Base-by-base conservation (phyloP, 2,113 vertebrate species). In the Theristicus caerulescens region DNA sequence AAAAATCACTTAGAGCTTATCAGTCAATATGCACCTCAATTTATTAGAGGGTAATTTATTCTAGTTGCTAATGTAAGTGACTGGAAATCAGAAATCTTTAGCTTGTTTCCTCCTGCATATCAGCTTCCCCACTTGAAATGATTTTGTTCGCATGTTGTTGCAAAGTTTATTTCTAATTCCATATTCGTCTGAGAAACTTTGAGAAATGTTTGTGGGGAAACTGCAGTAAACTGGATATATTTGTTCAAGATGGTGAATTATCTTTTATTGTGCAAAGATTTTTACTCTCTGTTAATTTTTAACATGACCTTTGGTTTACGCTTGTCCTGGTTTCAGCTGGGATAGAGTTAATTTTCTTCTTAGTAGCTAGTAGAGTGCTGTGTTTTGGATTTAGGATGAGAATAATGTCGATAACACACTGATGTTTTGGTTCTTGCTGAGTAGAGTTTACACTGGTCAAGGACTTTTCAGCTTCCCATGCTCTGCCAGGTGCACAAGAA, bases 41-140 rank as follows among this genome's bases (percentile, higher is more conserved):
- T 92, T 93, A 47, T 86, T 49, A 86, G 19, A 82, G n/a, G 19
- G 38, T 69, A 80, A 78, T 94, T 90, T 74, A 80, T 94, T 94
- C 10, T 2, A 94, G 46, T 52, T 77, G 74, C 34, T 87, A 49
- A 71, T 9, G 1, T 31, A 87, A 91, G 64, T n/a, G 46, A 84
- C 27, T 74, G 59, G 36, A 73, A 86, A 95, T 80, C 36, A 86
- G 65, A 84, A 92, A 82, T 83, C 90, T 93, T 90, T 11, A 54
- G 40, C 59, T 90, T 70, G 22, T 58, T 71, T 80, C 46, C 29
- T 73, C 22, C 34, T 66, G 22, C 31, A 7, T 69, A 61, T 62
- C 86, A 80, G 54, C 14, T 59, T 96, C 40, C 24, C n/a, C 22
- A 24, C 49, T 49, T 34, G 12, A 65, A 90, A 90, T 0, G 0